Evolutionary conservation across 2,797 vertebrate genomes (phyloP), one percentile per base, ranked within the genome.

Genomic region (Luscinia luscinia): DNA sequence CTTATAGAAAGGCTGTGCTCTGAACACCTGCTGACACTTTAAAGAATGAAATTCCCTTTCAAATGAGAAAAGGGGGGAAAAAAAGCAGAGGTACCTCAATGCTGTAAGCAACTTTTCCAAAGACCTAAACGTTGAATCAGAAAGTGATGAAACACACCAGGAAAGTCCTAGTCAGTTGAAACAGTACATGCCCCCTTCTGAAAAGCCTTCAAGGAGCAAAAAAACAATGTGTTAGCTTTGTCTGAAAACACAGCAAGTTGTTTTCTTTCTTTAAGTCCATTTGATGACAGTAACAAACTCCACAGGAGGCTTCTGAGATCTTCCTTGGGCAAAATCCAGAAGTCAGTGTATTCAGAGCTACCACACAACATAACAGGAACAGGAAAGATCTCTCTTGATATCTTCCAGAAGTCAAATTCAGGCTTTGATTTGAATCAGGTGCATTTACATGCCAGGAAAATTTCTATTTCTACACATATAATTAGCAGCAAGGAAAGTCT

Each of bases 71-170:
- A 72, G 38, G 4, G 11, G 18, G 54, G 24, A 27, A 51, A 28
- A 73, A 76, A 3, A 8, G 0, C 9, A 73, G 19, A 89, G 49
- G 58, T n/a, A 67, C 23, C 74, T 63, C 8, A 2, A 27, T 21
- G 38, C 46, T 92, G 95, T 57, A 70, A 82, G 66, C 24, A 90
- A 87, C 73, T 88, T 95, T 91, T 89, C 81, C n/a, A 34, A 94
- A 93, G 38, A 64, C 43, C 45, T 73, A 78, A 70, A 72, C 64
- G 30, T 93, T 91, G 72, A 84, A 91, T 89, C 46, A 92, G 64
- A 95, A 93, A 94, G 46, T 48, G 57, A 87, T 93, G 77, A 88
- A 89, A 91, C 41, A 38, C 34, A 67, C 63, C 34, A 87, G 55
- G 62, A 93, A 92, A 94, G 62, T 72, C 79, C 78, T 72, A 80